Evolutionary conservation across 2,113 vertebrate genomes (phyloP), one percentile per base, ranked within the genome.

Genomic region (Sylvietta virens): DNA sequence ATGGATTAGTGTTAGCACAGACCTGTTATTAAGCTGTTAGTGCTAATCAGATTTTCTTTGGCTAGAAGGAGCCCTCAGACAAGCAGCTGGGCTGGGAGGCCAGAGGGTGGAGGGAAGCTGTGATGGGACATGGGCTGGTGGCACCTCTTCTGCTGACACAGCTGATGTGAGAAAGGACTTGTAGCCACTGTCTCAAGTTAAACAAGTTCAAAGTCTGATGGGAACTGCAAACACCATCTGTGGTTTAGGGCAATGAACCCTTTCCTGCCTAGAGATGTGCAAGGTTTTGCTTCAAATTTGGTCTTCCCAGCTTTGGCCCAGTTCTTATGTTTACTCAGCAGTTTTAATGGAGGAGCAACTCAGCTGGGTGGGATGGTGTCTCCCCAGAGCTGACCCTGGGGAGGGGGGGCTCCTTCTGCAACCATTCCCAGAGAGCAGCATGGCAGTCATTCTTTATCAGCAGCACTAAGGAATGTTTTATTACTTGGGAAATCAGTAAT

Each of bases 401-500:
- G 33, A 76, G 28, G 9, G 62, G 47, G 50, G 16, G 19, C 31
- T 94, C 54, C 33, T 40, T 58, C 58, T 89, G 62, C 47, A 72
- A 7, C 28, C 69, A 54, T 62, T 23, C 24, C 79, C 40, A 22
- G 35, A 86, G 28, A 42, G 28, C 23, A 67, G 50, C n/a, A 33
- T 3, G 23, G 23, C 33, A 33, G 19, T 37, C 22, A 20, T 51
- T 76, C 62, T 64, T 88, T 54, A 40, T n/a, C 74, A 91, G 23
- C 81, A 87, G 69, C 9, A 4, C 26, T 31, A 86, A 54, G 39
- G 74, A 73, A 66, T 93, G 72, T 39, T 92, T 95, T 86, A 88
- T 82, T 94, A 62, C 71, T 31, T 13, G 78, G 81, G 70, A 97
- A 97, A 70, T 77, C 26, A 93, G 71, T 86, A 71, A 81, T 85